Percentiles rank a stretch among this genome's conserved stretches.
phyloP scores from a whole-genome alignment of 2,113 vertebrate species.

The Salminus brasiliensis region DNA sequence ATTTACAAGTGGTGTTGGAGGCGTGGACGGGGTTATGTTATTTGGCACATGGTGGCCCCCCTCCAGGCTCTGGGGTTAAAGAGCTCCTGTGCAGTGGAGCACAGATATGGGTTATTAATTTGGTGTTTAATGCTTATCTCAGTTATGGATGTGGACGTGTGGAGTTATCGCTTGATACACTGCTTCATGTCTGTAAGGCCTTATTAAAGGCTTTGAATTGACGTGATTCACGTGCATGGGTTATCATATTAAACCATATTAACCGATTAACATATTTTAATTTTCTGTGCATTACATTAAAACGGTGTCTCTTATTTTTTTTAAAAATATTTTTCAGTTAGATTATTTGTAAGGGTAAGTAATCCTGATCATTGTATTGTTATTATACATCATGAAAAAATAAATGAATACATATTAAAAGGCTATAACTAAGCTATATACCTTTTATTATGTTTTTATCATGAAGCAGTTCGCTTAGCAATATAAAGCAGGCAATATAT shows the following conservation, averaged over 20 bases:
- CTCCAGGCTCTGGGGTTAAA: neutral
- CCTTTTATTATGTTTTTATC: too few relatives aligned
- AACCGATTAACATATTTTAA: too few relatives aligned
- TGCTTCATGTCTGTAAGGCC: neutral
- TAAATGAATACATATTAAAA: neutral
- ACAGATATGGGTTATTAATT: neutral
- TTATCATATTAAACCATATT: too few relatives aligned
- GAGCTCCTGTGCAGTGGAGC: neutral
- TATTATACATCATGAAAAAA: neutral
- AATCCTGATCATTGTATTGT: neutral
- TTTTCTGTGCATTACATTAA: too few relatives aligned
- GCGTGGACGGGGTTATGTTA: neutral
- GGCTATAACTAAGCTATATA: too few relatives aligned
- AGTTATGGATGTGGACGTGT: neutral
- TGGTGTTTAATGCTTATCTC: neutral
- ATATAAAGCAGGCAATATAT: too few relatives aligned
- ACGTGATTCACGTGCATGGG: too few relatives aligned
- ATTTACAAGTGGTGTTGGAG: neutral
- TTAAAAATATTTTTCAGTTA: too few relatives aligned
- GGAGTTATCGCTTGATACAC: neutral
- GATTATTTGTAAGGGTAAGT: too few relatives aligned
- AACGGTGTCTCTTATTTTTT: too few relatives aligned
- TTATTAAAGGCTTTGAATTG: too few relatives aligned
- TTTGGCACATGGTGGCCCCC: conserved; percentile 38
- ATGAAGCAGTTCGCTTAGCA: too few relatives aligned